phyloP scores from a whole-genome alignment of 2,888 invertebrate species.

The Eueremaeus valkanovi region DNA sequence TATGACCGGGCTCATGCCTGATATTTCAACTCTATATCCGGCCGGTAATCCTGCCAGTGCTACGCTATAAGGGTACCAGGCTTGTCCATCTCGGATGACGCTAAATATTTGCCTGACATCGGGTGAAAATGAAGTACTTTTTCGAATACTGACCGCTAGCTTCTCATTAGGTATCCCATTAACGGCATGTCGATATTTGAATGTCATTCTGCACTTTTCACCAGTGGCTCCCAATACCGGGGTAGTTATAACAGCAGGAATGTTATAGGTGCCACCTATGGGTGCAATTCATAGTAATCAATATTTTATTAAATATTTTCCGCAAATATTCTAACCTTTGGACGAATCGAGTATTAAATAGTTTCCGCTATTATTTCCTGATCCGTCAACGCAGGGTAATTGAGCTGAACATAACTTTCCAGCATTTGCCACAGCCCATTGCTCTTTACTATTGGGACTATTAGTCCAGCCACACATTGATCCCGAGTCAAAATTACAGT shows the following conservation, averaged over 20 bases:
- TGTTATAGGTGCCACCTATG: not conserved
- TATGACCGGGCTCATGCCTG: too few species aligned
- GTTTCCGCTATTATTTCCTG: not conserved
- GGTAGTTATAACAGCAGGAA: not conserved
- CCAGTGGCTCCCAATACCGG: not conserved
- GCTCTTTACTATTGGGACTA: not conserved
- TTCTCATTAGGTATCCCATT: not conserved
- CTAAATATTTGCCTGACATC: not conserved
- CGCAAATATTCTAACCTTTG: not conserved
- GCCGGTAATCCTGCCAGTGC: not conserved
- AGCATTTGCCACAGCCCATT: not conserved
- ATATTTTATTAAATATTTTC: not conserved
- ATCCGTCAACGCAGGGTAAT: not conserved
- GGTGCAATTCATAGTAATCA: not conserved
- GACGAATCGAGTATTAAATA: not conserved
- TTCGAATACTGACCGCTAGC: not conserved
- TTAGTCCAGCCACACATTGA: slow-evolving; percentile 24
- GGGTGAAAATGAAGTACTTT: not conserved
- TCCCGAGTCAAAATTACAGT: slow-evolving; percentile 35
- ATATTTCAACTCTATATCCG: too few species aligned
- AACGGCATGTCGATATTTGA: not conserved
- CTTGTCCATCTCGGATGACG: too few species aligned
- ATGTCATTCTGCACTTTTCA: not conserved
- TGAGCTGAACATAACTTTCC: not conserved
- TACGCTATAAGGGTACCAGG: not conserved